These are phyloP conservation scores for Ceratoteleas bidentatus DNA, from an alignment of 1,140 invertebrate genomes.

Conservation along the genomic window DNA sequence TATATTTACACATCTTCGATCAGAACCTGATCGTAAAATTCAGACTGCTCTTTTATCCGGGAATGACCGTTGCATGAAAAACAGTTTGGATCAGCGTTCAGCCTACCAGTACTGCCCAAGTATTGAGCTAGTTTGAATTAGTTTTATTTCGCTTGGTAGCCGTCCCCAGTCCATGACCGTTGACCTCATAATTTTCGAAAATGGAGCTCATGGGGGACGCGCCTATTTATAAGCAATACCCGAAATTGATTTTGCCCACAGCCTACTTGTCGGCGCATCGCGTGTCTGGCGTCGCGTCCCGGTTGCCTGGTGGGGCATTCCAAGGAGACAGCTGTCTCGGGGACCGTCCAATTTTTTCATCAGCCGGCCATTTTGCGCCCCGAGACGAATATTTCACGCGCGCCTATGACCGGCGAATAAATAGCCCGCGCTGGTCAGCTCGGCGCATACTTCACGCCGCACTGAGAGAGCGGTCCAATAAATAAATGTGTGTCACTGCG, in stretches of 20 bases:
- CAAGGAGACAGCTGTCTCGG: constrained; percentile 40
- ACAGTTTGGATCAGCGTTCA: no score
- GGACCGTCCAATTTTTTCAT: constrained; percentile 48
- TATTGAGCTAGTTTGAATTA: no score
- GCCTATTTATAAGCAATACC: constrained; percentile 8
- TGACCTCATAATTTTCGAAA: not conserved
- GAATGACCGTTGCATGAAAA: no score
- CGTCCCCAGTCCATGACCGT: not conserved
- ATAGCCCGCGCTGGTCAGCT: constrained; percentile 30
- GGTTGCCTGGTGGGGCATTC: constrained; percentile 22
- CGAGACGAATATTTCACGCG: constrained; percentile 39
- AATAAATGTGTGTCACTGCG: constrained; percentile 19
- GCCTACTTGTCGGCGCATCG: constrained; percentile 23
- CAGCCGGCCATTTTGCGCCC: constrained; percentile 34
- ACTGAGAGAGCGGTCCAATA: constrained; percentile 28
- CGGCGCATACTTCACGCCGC: constrained; percentile 22
- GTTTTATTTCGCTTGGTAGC: constrained; percentile 4
- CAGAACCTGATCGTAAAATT: no score
- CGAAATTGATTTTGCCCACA: constrained; percentile 17
- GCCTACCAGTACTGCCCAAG: no score
- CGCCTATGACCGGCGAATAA: constrained; percentile 34
- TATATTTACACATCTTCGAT: no score
- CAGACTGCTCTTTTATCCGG: no score
- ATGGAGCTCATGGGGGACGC: not conserved
- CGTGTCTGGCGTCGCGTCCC: constrained; percentile 19